These are phyloP conservation scores for Chaetoderma sp. DNA, from an alignment of 2,888 invertebrate genomes.

Conservation along the genomic window DNA sequence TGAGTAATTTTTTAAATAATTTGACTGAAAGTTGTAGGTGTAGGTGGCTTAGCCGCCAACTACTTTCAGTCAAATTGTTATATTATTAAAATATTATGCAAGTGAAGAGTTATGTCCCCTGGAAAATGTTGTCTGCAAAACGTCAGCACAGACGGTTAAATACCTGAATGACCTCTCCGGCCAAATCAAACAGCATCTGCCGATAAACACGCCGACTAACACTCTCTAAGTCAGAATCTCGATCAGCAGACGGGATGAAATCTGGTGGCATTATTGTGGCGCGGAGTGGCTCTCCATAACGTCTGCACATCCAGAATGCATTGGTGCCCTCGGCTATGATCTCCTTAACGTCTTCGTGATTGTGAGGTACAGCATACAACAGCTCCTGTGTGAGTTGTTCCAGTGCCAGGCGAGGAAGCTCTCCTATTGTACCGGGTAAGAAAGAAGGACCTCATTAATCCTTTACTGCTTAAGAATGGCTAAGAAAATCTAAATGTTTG, in stretches of 20 bases:
- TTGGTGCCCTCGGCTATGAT: conserved; percentile 57
- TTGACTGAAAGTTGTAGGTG: too few species aligned
- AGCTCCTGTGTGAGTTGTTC: conserved; percentile 43
- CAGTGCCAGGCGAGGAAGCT: too few species aligned
- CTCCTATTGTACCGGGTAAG: too few species aligned
- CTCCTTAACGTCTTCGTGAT: conserved; percentile 50
- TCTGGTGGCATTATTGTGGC: conserved; percentile 46
- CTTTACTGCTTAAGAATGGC: too few species aligned
- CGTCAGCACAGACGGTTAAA: too few species aligned
- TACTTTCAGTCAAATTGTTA: too few species aligned
- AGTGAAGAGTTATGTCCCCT: too few species aligned
- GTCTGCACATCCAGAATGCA: conserved; percentile 55
- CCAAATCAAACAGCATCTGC: conserved; percentile 65
- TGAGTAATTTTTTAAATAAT: too few species aligned
- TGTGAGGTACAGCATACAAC: conserved; percentile 60
- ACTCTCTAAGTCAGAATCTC: conserved; percentile 42
- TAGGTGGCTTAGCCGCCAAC: too few species aligned
- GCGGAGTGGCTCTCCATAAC: conserved; percentile 56
- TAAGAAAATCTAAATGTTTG: too few species aligned
- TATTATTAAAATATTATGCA: too few species aligned
- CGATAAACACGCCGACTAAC: conserved; percentile 60
- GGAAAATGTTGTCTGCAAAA: too few species aligned
- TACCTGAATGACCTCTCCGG: conserved; percentile 65
- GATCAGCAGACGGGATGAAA: conserved; percentile 42
- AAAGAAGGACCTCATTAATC: conserved; percentile 83